Base-by-base conservation (phyloP, 2,113 vertebrate species). In the Coptodon bakossiorum region DNA sequence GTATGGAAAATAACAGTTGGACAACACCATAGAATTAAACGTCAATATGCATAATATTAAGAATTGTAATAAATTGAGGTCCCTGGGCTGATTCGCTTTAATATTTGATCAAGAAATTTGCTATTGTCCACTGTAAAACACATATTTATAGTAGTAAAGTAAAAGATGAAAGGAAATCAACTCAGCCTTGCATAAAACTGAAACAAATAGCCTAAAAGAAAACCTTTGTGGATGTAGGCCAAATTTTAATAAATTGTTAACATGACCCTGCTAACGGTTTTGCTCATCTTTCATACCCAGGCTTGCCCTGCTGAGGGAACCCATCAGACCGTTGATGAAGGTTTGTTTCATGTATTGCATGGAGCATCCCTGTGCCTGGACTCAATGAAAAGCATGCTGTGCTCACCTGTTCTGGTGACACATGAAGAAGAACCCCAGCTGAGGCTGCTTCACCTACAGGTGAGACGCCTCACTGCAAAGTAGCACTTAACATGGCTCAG, bases 271-370 rank as follows among this genome's bases (percentile, higher is more conserved):
- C 34, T 31, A 24, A 61, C 0, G 1, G 12, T 66, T 53, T 24
- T 10, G 24, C 7, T 91, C 71, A 22, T 43, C 3, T 57, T 82
- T 53, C 27, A 38, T 29, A 85, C 84, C 79, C 85, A 98, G 97
- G 95, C 93, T 48, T 92, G 89, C 5, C 17, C 91, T 57, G 87
- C 68, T 7, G 95, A 94, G 63, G 93, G 93, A 63, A 73, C 91
- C 5, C 87, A 61, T 4, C 93, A 91, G 61, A 88, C 31, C 9
- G 91, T 97, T 92, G 97, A 98, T 61, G 96, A 96, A 91, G 96
- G 96, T 79, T 90, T 98, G 82, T 98, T 98, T 93, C 94, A 97
- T 11, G 91, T 97, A 17, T 93, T 98, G 80, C 92, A 95, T 82
- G 90, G 96, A 2, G 94, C 97, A 48, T 95, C 94, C 45, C 95